Percentiles rank a stretch among this genome's conserved stretches.
These are phyloP conservation scores for Hydrotaea cyrtoneurina DNA, from an alignment of 2,888 invertebrate species.

Conservation along the genomic window DNA sequence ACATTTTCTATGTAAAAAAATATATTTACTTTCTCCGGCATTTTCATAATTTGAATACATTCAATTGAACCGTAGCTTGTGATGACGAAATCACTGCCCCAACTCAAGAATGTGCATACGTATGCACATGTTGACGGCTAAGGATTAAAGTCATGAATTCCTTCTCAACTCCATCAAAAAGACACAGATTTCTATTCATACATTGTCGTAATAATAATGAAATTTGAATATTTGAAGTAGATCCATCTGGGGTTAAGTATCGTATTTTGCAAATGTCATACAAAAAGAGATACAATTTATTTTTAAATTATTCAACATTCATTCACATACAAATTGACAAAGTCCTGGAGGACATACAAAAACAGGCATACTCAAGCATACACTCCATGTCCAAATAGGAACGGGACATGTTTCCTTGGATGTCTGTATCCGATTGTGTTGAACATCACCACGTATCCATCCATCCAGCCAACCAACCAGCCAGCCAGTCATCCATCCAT, in stretches of 20 bases:
- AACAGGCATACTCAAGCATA: background rate
- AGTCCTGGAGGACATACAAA: slow-evolving; percentile 20
- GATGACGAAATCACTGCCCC: background rate
- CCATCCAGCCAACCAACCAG: background rate
- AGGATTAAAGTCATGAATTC: slow-evolving; percentile 18
- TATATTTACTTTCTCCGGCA: no score
- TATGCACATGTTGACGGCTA: slow-evolving; percentile 1
- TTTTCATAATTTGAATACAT: no score
- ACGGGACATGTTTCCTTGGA: background rate
- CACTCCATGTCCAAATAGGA: background rate
- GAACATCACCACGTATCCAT: slow-evolving; percentile 16
- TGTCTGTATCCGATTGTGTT: slow-evolving; percentile 32
- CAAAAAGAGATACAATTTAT: slow-evolving; percentile 31
- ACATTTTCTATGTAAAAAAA: no score
- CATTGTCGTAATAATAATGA: slow-evolving; percentile 1
- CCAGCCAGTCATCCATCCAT: slow-evolving; percentile 19
- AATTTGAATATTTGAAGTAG: slow-evolving; percentile 19
- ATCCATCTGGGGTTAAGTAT: slow-evolving; percentile 30
- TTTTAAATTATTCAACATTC: slow-evolving; percentile 33
- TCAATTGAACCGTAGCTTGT: no score
- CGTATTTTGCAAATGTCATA: slow-evolving; percentile 30
- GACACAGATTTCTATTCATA: slow-evolving; percentile 4
- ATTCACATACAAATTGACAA: slow-evolving; percentile 12
- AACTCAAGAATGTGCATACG: background rate
- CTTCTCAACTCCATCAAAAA: background rate